Base-by-base conservation (phyloP, 92 coral and sea anemone genomes). In the Siderastrea radians region DNA sequence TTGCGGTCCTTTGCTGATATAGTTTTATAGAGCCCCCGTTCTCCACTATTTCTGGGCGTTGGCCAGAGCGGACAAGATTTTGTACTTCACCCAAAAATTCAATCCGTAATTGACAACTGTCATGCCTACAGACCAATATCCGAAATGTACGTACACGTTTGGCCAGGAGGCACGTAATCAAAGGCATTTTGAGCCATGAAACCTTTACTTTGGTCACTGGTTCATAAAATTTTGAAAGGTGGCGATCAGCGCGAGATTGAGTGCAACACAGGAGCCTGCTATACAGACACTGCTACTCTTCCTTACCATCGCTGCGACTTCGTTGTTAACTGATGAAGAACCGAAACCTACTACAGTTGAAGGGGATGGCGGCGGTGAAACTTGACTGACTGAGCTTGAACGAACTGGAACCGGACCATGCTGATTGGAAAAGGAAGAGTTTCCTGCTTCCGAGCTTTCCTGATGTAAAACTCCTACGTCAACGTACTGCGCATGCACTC, bases 291-390 rank as follows among this genome's bases (percentile, higher is more conserved):
- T 62, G 46, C 13, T 70, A 16, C 64, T 71, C 14, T 55, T 68
- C 68, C 58, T 82, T 47, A 48, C 77, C 66, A 82, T 46, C 16
- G 65, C 77, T 70, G 85, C 61, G 45, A 14, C 12, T 11, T 54
- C 16, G 16, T 54, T 47, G 67, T 15, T 16, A 44, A 81, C 68
- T 44, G 85, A 26, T 26, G 38, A 43, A 8, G 75, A 15, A 47
- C 60, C 7, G 9, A 45, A 54, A 66, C 4, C 45, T n/a, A 50
- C 84, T 4, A 14, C 75, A 3, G 71, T 62, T 51, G 65, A 19
- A 16, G 7, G 48, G 51, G 77, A 14, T 5, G 13, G 17, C 49
- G 38, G 7, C 13, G 14, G 50, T 11, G 76, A 15, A 12, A 14
- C 43, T 69, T 52, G 13, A 15, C 3, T 0, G 54, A 26, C 7